phyloP scores from a whole-genome alignment of 2,797 vertebrate genomes.

The Kryptopterus vitreolus region DNA sequence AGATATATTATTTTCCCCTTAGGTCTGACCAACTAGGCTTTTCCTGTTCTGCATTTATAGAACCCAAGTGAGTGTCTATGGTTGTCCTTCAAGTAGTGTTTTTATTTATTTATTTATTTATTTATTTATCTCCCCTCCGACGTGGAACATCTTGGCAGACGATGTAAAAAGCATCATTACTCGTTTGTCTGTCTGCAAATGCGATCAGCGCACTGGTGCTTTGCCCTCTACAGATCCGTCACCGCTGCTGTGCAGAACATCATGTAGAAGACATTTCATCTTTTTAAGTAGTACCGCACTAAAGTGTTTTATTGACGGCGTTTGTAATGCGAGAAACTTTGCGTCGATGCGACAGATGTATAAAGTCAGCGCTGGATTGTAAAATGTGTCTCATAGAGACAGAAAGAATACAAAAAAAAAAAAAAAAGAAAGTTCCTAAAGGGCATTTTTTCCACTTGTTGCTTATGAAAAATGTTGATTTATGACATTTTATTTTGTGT shows the following conservation, averaged over 20 bases:
- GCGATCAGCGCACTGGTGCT: neutral
- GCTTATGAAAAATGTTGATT: neutral
- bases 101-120: too few species aligned
- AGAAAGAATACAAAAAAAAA: neutral
- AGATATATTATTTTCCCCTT: slow-evolving; percentile 21
- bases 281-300: neutral
- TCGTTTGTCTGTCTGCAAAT: neutral
- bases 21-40: slow-evolving; percentile 36
- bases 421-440: neutral
- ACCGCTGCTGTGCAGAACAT: neutral
- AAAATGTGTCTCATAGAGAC: neutral
- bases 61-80: slow-evolving; percentile 38
- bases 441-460: neutral
- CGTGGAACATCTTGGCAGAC: neutral
- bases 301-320: neutral
- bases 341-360: neutral
- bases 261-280: neutral
- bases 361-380: neutral
- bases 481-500: neutral
- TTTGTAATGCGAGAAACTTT: neutral
- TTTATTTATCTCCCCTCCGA: neutral
- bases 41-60: slow-evolving; percentile 32
- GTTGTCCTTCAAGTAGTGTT: too few species aligned
- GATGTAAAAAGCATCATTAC: neutral
- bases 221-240: neutral